Percentiles rank a stretch among this genome's conserved stretches.
Conservation (phyloP, 2,113 vertebrate genomes). For the Neodontobutis hainanensis region DNA sequence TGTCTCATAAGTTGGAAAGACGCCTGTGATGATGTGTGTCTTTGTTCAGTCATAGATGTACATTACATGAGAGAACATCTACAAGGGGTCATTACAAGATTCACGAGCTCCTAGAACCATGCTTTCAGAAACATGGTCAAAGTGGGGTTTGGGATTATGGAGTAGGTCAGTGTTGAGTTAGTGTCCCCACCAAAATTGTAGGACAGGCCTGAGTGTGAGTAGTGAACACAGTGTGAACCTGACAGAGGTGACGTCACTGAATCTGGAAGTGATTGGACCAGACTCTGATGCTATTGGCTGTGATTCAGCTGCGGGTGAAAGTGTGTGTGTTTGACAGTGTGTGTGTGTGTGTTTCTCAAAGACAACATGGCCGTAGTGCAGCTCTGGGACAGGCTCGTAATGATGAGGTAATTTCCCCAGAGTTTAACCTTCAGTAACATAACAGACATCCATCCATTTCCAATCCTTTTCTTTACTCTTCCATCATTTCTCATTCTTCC, state of each 20-base stretch:
- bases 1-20: slow-evolving; percentile 35
- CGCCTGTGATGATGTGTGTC: slow-evolving; percentile 26
- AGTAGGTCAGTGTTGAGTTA: not conserved
- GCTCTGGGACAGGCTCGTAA: slow-evolving; percentile 76
- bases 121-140: no score
- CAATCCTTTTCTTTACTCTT: slow-evolving; percentile 24
- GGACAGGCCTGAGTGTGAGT: slow-evolving; percentile 5
- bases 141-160: no score
- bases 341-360: slow-evolving; percentile 58
- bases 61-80: no score
- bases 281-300: slow-evolving; percentile 86
- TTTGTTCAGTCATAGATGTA: not conserved
- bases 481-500: slow-evolving; percentile 31
- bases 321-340: slow-evolving; percentile 14
- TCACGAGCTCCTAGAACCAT: no score
- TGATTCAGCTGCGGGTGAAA: slow-evolving; percentile 79
- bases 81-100: no score
- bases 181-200: not conserved
- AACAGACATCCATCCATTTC: slow-evolving; percentile 73
- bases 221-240: slow-evolving; percentile 66
- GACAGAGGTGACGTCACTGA: slow-evolving; percentile 68
- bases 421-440: slow-evolving; percentile 84
- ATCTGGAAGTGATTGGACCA: slow-evolving; percentile 90
- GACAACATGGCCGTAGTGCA: slow-evolving; percentile 84
- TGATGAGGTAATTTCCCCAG: slow-evolving; percentile 90